Conservation (phyloP, 2,113 vertebrate genomes). For the Hydrochoerus hydrochaeris region DNA sequence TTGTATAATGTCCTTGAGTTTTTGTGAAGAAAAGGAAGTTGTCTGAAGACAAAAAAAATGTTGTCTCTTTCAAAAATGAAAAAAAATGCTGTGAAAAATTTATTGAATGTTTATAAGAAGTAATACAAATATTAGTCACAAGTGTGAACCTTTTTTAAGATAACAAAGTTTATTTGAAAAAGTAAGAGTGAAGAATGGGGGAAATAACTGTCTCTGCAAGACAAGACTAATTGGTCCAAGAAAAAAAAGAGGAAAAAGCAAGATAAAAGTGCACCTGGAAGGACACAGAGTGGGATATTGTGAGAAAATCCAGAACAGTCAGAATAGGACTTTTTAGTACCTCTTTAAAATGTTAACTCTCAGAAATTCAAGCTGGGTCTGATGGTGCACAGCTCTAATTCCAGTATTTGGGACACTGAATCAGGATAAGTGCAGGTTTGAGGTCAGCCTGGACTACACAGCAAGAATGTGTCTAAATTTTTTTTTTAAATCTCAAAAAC, state of each 20-base stretch:
- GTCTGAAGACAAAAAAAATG: slow-evolving; percentile 35
- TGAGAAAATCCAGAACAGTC: not conserved
- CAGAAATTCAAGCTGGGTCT: not conserved
- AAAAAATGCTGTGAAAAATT: not conserved
- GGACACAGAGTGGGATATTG: not conserved
- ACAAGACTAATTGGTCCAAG: not conserved
- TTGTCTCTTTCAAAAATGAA: slow-evolving; percentile 70
- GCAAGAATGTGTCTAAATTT: no score
- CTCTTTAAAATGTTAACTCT: not conserved
- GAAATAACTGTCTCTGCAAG: not conserved
- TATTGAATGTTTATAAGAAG: slow-evolving; percentile 32
- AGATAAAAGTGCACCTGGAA: not conserved
- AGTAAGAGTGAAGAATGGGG: not conserved
- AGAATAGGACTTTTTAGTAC: not conserved
- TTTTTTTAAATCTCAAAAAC: no score
- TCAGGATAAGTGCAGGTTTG: not conserved
- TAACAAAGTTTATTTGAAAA: not conserved
- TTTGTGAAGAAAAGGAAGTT: slow-evolving; percentile 45
- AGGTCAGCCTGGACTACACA: not conserved
- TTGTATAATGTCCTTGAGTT: slow-evolving; percentile 90
- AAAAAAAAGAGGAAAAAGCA: not conserved
- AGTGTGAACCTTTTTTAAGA: slow-evolving; percentile 39
- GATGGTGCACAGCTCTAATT: not conserved
- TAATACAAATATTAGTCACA: slow-evolving; percentile 64
- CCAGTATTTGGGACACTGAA: not conserved